These are phyloP conservation scores for Dendroctonus valens DNA, from an alignment of 1,140 invertebrate genomes.

Conservation along the genomic window DNA sequence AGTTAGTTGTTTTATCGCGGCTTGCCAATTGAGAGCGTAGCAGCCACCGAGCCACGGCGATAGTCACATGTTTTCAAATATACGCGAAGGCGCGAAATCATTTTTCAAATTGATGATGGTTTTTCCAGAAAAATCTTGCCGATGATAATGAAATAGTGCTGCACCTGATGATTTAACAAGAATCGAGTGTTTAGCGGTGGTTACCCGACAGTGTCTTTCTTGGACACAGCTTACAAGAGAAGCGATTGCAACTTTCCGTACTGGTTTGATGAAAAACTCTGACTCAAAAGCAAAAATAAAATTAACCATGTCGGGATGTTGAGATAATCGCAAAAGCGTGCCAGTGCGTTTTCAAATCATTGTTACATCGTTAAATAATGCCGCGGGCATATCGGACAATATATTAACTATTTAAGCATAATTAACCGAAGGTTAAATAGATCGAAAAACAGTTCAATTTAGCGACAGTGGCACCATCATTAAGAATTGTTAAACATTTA, in stretches of 20 bases:
- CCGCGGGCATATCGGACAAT: constrained; percentile 18
- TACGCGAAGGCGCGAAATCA: constrained; percentile 27
- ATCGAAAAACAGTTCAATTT: constrained; percentile 32
- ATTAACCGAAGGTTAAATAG: constrained; percentile 30
- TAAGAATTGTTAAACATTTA: constrained; percentile 11
- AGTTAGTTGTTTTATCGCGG: constrained; percentile 31
- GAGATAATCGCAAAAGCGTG: too few relatives aligned
- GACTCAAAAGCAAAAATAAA: too few relatives aligned
- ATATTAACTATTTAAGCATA: constrained; percentile 28
- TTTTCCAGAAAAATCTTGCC: background rate
- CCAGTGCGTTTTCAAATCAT: constrained; percentile 9
- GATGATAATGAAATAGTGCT: too few relatives aligned
- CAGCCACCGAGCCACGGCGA: constrained; percentile 3
- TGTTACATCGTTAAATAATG: constrained; percentile 17
- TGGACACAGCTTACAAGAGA: too few relatives aligned
- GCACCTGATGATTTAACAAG: too few relatives aligned
- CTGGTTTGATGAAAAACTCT: too few relatives aligned
- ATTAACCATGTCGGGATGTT: too few relatives aligned
- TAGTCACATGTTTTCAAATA: constrained; percentile 26
- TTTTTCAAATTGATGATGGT: constrained; percentile 8
- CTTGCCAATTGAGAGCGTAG: constrained; percentile 24
- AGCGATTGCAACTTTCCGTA: too few relatives aligned
- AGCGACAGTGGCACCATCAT: constrained; percentile 11
- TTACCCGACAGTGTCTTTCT: too few relatives aligned
- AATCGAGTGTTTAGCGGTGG: too few relatives aligned